phyloP scores from a whole-genome alignment of 2,888 invertebrate genomes.

The Diarsia brunnea region DNA sequence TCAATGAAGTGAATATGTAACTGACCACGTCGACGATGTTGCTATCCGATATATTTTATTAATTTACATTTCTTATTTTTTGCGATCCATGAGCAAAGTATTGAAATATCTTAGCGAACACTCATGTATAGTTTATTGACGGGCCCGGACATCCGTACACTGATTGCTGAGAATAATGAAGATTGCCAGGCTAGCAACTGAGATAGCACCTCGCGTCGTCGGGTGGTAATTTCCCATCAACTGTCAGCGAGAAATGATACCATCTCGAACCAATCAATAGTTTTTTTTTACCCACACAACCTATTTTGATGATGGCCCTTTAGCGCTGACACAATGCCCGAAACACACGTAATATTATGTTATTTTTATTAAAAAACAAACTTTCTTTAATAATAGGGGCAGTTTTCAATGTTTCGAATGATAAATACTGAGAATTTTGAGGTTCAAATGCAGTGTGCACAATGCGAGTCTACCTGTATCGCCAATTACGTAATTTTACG shows the following conservation, averaged over 20 bases:
- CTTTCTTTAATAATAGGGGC: too few species aligned
- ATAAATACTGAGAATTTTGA: too few species aligned
- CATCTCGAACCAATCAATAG: conserved; percentile 34
- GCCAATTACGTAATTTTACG: too few species aligned
- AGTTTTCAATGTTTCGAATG: too few species aligned
- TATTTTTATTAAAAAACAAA: too few species aligned
- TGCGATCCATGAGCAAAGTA: neutral
- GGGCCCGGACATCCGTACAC: conserved; percentile 40
- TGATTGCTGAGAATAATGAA: conserved; percentile 53
- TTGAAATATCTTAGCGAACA: conserved; percentile 5
- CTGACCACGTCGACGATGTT: conserved; percentile 1
- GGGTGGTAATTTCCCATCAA: conserved; percentile 28
- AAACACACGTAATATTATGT: too few species aligned
- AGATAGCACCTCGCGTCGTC: conserved; percentile 26
- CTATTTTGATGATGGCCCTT: neutral
- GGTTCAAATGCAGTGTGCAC: too few species aligned
- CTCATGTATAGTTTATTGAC: conserved; percentile 15
- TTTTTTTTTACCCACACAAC: conserved; percentile 5
- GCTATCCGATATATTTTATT: conserved; percentile 5
- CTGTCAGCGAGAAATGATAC: conserved; percentile 29
- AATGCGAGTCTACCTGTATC: too few species aligned
- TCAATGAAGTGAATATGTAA: conserved; percentile 19
- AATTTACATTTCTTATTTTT: neutral
- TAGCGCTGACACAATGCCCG: too few species aligned
- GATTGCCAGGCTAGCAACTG: conserved; percentile 26